Evolutionary conservation across 2,113 vertebrate species (phyloP).

Genomic region (Lophochroa leadbeateri): DNA sequence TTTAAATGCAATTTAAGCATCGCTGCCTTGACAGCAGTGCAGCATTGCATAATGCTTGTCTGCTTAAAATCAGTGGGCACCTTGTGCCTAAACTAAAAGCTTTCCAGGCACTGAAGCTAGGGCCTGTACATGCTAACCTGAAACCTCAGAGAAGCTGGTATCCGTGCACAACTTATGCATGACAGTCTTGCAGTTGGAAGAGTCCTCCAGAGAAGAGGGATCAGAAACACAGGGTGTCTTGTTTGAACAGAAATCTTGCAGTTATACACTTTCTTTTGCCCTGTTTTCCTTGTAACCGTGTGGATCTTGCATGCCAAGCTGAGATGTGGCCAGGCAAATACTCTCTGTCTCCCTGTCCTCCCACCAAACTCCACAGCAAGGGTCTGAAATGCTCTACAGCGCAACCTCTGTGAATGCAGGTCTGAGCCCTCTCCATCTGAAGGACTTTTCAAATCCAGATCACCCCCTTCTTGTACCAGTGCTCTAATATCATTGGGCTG

Average conservation of each 20-base stretch:
- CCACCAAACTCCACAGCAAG: background rate
- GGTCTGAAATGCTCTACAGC: background rate
- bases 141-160: background rate
- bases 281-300: background rate
- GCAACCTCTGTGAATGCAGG: rapidly evolving
- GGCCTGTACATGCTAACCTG: background rate
- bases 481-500: background rate
- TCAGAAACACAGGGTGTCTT: background rate
- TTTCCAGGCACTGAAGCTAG: background rate
- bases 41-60: background rate
- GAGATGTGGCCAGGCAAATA: background rate
- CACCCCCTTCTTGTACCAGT: background rate
- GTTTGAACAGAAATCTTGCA: background rate
- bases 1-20: background rate
- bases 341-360: background rate
- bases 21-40: background rate
- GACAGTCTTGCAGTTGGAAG: background rate
- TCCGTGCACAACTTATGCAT: background rate
- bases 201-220: background rate
- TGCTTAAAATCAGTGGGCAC: slow-evolving; percentile 4
- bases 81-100: background rate
- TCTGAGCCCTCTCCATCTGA: background rate
- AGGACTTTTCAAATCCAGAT: background rate
- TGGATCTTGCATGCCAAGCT: background rate
- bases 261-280: background rate